Evolutionary conservation across 1,140 invertebrate species (phyloP).

Genomic region (Bombus huntii): DNA sequence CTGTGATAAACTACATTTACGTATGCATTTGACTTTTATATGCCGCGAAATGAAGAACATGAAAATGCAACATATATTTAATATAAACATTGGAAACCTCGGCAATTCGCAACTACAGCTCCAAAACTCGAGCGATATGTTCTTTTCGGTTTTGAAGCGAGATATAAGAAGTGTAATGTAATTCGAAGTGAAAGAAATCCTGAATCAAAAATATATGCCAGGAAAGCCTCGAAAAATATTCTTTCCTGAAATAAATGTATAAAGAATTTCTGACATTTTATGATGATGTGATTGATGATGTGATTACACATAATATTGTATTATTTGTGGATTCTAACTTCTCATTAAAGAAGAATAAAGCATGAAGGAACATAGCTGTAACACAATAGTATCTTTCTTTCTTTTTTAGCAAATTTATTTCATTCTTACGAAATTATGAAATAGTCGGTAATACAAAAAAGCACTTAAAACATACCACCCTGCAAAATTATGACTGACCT

Average conservation of each 20-base stretch:
- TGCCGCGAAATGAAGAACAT: background rate
- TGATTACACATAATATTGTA: background rate
- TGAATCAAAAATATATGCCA: background rate
- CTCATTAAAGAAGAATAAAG: background rate
- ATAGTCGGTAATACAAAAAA: background rate
- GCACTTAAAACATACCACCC: background rate
- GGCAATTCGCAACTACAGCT: background rate
- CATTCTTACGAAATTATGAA: background rate
- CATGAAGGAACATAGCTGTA: background rate
- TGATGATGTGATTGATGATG: too few relatives aligned
- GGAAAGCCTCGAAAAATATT: constrained; percentile 34
- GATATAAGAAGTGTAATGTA: background rate
- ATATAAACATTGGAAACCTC: background rate
- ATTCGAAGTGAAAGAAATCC: background rate
- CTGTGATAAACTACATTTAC: constrained; percentile 25
- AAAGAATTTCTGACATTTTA: background rate
- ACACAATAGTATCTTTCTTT: background rate
- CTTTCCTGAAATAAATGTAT: constrained; percentile 12
- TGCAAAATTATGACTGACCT: constrained; percentile 61
- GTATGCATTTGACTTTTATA: constrained; percentile 13
- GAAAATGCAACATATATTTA: background rate
- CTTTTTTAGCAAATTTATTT: constrained; percentile 14
- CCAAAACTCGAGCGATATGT: constrained; percentile 15
- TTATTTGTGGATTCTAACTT: background rate
- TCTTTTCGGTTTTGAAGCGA: constrained; percentile 20